Base-by-base conservation (phyloP, 2,797 vertebrate genomes). In the Dryobates pubescens region DNA sequence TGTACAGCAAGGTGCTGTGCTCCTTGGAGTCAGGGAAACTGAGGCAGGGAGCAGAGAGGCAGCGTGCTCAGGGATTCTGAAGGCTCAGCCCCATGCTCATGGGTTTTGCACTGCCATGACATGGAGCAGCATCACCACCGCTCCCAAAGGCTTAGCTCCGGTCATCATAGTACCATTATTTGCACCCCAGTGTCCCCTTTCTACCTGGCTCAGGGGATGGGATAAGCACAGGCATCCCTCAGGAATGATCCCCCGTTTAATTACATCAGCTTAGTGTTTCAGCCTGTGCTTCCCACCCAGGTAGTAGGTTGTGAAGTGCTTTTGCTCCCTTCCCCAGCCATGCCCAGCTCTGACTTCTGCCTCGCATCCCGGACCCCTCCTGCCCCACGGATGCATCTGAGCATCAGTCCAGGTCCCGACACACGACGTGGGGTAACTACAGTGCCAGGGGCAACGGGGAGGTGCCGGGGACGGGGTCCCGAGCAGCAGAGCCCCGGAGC, bases 31-130 rank as follows among this genome's bases (percentile, higher is more conserved):
- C 23, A 8, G 75, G 69, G 62, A 91, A 89, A 93, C 74, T 24
- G 88, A 95, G 88, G 74, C n/a, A 61, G 19, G 18, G 70, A 89
- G 34, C 23, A 73, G 14, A 1, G 5, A 43, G 7, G 26, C 64
- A 81, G 64, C 20, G 73, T 80, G 12, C n/a, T 2, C 4, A 13
- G 32, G 5, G 41, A 14, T 6, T 58, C 19, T 54, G 45, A 54
- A 74, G 5, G 17, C 47, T 17, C 70, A 61, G 22, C 17, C 12
- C 41, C 1, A 1, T 16, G 24, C 29, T 10, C 0, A 0, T 0
- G 1, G 29, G 17, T 26, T 90, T 71, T 70, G 13, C 10, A 5
- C 24, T 23, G 22, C 72, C 2, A 2, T 63, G 61, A 32, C 0
- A 0, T 7, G 65, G 15, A 80, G 41, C 65, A 81, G 36, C 29